Conservation (phyloP, 2,113 vertebrate genomes). For the Micronycteris hirsuta region DNA sequence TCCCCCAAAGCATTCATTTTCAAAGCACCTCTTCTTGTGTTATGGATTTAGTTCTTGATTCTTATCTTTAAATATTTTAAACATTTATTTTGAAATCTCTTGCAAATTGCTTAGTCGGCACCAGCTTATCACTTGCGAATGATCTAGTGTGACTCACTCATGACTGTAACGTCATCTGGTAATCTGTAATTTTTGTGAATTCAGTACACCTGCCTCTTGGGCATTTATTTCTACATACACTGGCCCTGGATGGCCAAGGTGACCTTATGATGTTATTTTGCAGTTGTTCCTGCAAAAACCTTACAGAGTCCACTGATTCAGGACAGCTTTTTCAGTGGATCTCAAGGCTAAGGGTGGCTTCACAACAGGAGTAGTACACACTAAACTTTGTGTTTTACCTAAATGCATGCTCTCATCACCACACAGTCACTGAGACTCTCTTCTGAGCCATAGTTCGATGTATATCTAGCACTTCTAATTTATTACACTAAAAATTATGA, state of each 20-base stretch:
- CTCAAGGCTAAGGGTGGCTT: neutral
- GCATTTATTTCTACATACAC: neutral
- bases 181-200: neutral
- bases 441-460: neutral
- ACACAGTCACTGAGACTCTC: neutral
- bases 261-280: neutral
- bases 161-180: neutral
- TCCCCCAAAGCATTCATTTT: neutral
- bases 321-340: neutral
- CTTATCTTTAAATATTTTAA: slow-evolving; percentile 4
- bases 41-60: neutral
- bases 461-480: neutral
- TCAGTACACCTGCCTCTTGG: neutral
- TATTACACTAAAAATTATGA: neutral
- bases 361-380: neutral
- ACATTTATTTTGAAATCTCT: neutral
- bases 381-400: neutral
- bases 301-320: neutral
- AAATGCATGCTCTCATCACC: neutral
- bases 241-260: neutral
- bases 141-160: neutral
- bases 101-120: neutral
- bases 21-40: neutral
- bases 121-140: neutral
- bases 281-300: neutral